These are phyloP conservation scores for Gymnogyps californianus DNA, from an alignment of 2,113 vertebrate genomes.

Conservation along the genomic window DNA sequence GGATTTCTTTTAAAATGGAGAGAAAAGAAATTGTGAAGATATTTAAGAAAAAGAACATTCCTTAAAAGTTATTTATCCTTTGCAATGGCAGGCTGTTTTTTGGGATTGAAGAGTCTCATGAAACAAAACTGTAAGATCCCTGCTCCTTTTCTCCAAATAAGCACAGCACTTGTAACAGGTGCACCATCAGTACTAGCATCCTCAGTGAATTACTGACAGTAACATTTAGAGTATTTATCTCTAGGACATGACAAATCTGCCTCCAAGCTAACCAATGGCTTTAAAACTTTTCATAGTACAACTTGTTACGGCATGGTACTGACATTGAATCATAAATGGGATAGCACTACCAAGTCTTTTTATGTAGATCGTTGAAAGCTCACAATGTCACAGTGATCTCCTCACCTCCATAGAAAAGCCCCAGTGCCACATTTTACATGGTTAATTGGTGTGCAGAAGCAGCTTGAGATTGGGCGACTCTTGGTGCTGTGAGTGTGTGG, in stretches of 20 bases:
- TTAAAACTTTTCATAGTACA: not conserved
- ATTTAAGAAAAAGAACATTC: not conserved
- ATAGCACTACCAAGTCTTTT: not conserved
- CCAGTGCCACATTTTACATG: not conserved
- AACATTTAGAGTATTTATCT: not conserved
- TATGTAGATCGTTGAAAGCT: not conserved
- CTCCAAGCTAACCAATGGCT: not conserved
- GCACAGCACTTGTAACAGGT: not conserved
- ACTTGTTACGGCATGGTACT: not conserved
- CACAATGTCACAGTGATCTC: not conserved
- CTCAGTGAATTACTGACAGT: not conserved
- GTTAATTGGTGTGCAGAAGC: not conserved
- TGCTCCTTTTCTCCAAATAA: not conserved
- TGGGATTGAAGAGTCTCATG: not conserved
- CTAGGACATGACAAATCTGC: not conserved
- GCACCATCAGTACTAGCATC: not conserved
- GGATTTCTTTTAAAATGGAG: not conserved
- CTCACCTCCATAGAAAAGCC: not conserved
- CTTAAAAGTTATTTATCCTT: not conserved
- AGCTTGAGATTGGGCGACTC: not conserved
- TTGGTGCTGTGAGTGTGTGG: not conserved
- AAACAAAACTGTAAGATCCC: not conserved
- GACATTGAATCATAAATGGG: not conserved
- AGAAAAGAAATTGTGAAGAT: not conserved
- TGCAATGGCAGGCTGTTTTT: not conserved